phyloP scores from a whole-genome alignment of 2,797 vertebrate species.

The Lindbergichthys nudifrons region DNA sequence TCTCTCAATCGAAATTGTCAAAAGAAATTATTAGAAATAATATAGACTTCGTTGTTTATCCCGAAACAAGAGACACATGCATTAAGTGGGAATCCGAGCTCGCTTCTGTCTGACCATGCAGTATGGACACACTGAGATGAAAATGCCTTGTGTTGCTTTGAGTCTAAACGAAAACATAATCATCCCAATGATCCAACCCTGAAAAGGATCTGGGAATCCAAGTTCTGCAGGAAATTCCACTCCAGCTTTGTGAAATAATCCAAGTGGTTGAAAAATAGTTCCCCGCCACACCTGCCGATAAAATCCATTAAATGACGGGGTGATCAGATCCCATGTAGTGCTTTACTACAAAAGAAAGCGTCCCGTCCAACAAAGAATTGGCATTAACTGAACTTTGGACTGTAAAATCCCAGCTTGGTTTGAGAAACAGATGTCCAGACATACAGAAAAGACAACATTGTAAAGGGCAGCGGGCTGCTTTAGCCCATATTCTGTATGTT shows the following conservation, averaged over 20 bases:
- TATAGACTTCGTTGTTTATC: slow-evolving; percentile 27
- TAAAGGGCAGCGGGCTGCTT: slow-evolving; percentile 73
- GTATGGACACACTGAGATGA: slow-evolving; percentile 41
- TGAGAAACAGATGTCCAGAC: slow-evolving; percentile 55
- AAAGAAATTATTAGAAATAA: slow-evolving; percentile 39
- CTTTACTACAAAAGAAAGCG: slow-evolving; percentile 42
- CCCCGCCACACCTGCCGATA: slow-evolving; percentile 17
- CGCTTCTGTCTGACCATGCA: slow-evolving; percentile 45
- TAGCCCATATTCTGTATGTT: slow-evolving; percentile 56
- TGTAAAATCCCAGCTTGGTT: slow-evolving; percentile 69
- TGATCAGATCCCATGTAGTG: slow-evolving; percentile 32
- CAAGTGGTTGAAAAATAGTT: slow-evolving; percentile 31
- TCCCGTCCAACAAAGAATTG: slow-evolving; percentile 65
- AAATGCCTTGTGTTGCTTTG: slow-evolving; percentile 38
- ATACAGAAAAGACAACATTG: slow-evolving; percentile 68
- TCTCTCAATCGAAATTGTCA: slow-evolving; percentile 32
- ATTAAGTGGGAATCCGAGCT: slow-evolving; percentile 46
- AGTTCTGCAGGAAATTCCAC: slow-evolving; percentile 31
- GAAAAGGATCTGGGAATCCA: slow-evolving; percentile 43
- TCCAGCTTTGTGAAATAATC: slow-evolving; percentile 47
- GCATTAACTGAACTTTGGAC: slow-evolving; percentile 77
- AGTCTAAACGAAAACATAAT: slow-evolving; percentile 33
- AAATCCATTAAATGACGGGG: slow-evolving; percentile 36
- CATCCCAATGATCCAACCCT: slow-evolving; percentile 59
- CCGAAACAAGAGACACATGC: slow-evolving; percentile 65